phyloP scores from a whole-genome alignment of 2,888 invertebrate species.

The Limnephilus rhombicus region DNA sequence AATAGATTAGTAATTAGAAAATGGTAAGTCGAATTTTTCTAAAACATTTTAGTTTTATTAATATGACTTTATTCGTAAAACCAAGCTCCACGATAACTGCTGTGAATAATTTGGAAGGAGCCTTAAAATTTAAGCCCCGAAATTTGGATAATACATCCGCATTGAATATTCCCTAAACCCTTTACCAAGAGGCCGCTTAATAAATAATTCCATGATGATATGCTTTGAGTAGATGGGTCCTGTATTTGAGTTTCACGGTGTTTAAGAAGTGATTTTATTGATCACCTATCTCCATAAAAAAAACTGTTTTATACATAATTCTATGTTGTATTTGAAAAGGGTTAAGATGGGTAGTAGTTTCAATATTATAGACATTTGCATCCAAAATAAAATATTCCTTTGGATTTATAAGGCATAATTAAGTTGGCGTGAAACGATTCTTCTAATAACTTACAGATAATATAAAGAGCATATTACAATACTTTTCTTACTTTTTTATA shows the following conservation, averaged over 20 bases:
- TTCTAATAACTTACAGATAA: background rate
- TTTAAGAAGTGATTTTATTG: background rate
- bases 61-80: background rate
- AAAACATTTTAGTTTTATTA: background rate
- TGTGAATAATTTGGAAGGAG: background rate
- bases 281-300: background rate
- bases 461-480: background rate
- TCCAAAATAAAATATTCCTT: background rate
- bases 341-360: background rate
- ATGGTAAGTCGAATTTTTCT: too few relatives aligned
- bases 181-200: background rate
- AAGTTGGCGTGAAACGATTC: background rate
- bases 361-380: background rate
- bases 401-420: background rate
- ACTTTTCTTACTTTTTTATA: too few relatives aligned
- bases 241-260: background rate
- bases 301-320: background rate
- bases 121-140: background rate
- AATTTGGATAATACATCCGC: constrained; percentile 14
- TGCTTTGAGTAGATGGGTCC: background rate
- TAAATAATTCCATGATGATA: background rate
- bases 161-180: constrained; percentile 19
- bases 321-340: background rate
- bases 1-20: too few relatives aligned
- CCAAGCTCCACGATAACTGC: constrained; percentile 5